Base-by-base conservation (phyloP, 2,113 vertebrate species). In the Acrocephalus arundinaceus region DNA sequence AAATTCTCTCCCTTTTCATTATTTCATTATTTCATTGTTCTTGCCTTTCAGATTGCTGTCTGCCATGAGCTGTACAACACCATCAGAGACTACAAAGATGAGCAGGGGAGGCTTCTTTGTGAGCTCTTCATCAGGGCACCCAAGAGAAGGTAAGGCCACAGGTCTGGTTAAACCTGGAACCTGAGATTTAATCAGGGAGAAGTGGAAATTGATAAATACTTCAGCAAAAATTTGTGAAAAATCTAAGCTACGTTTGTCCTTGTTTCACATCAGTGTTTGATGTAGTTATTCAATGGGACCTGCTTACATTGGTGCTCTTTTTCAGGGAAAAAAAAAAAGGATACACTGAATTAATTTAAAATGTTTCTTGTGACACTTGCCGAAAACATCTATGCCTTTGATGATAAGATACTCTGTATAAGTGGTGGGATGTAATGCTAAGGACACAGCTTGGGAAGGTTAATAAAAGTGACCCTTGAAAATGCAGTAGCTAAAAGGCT, bases 41-140 rank as follows among this genome's bases (percentile, higher is more conserved):
- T 88, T 94, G 37, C 24, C 5, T 92, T 97, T 86, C 97, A 99
- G 99, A 99, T 99, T 95, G 99, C 99, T 39, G 99, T 99, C 39
- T 99, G 99, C 90, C 99, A 99, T 96, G 99, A 99, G 89, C 98
- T 99, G 59, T 99, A 99, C 95, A 99, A 99, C 97, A 99, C 99
- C 45, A 98, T 99, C 95, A 97, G 99, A 97, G 99, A 99, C 97
- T 99, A 99, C 97, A 99, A 99, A 92, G 99, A 99, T 92, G 99
- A 99, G 65, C 99, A 99, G 84, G 99, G 99, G 79, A 98, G 99
- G 96, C 99, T 99, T 96, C 96, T 99, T 23, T 99, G 99, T 96
- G 99, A 99, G 95, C 98, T 99, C 73, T 99, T 99, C 95, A 99
- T 99, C 94, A 98, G 99, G 96, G 99, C 99, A 45, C 99, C 99